Conservation (phyloP, 2,797 vertebrate species). For the Melopsittacus undulatus region DNA sequence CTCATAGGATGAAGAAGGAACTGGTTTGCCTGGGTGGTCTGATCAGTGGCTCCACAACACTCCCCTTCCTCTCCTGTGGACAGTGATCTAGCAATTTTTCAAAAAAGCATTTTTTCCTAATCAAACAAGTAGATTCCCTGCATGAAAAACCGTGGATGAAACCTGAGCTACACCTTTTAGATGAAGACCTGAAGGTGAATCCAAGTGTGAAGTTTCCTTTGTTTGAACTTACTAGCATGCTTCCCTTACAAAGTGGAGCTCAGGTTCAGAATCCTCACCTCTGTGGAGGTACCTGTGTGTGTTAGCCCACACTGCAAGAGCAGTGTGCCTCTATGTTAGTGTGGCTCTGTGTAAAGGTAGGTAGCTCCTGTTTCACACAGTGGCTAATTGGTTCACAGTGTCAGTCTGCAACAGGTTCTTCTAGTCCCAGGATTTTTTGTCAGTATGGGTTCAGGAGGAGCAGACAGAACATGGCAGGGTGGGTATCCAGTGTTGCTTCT, state of each 20-base stretch:
- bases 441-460: not conserved
- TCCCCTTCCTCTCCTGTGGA: no score
- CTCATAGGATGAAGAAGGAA: not conserved
- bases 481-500: not conserved
- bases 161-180: not conserved
- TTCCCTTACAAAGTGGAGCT: not conserved
- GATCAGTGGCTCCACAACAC: no score
- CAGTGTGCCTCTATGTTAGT: rapidly evolving
- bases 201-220: not conserved
- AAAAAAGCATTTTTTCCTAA: not conserved
- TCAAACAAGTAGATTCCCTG: not conserved
- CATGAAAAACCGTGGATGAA: not conserved
- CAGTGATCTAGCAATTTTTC: not conserved
- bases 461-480: not conserved
- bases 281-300: not conserved
- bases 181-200: not conserved
- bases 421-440: not conserved
- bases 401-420: not conserved
- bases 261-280: not conserved
- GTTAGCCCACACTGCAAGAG: not conserved
- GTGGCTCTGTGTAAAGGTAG: not conserved
- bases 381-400: not conserved
- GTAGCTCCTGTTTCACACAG: not conserved
- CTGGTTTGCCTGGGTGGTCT: not conserved
- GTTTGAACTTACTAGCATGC: not conserved